Base-by-base conservation (phyloP, 1,140 invertebrate genomes). In the Drosophila nikananu region DNA sequence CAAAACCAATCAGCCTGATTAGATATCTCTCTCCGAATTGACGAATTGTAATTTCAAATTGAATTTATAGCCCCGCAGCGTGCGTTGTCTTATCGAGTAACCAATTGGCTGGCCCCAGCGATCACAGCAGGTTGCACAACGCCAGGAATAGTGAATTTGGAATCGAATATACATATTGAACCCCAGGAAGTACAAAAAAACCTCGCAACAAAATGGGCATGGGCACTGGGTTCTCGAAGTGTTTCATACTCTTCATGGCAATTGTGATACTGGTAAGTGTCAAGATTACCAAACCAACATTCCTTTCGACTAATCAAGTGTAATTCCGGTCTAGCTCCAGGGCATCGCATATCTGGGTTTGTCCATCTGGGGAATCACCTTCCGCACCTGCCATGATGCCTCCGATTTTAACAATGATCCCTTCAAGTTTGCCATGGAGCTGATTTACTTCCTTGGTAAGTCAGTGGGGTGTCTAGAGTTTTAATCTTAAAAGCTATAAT, bases 161-260 rank as follows among this genome's bases (percentile, higher is more conserved):
- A 42, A 66, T 15, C 46, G 25, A 37, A 58, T 19, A 12, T 35
- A 23, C 12, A 19, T 37, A 35, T 41, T 15, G 17, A 41, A 44
- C 44, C 21, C 49, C 44, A 30, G 35, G 35, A 25, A 30, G 0
- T 1, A 75, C 7, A 66, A 25, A 10, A 21, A 72, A 39, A 27
- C 27, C n/a, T 5, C 9, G 3, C 30, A 62, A 30, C 54, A 82
- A 72, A 19, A 87, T 89, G 84, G 86, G 75, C 7, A 65, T 86
- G 58, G 87, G 87, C 68, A 82, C 81, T 48, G 91, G 83, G n/a
- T 92, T 92, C 52, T 84, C 91, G 19, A 92, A 92, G 55, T 92
- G 91, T 54, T 92, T 92, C 55, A 92, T 92, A 44, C 72, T 92
- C 35, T 92, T 92, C 54, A 92, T 92, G 91, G 87, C 91, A 5